Percentiles rank a stretch among this genome's conserved stretches.
These are phyloP conservation scores for Limenitis camilla DNA, from an alignment of 2,888 invertebrate genomes.

Conservation along the genomic window DNA sequence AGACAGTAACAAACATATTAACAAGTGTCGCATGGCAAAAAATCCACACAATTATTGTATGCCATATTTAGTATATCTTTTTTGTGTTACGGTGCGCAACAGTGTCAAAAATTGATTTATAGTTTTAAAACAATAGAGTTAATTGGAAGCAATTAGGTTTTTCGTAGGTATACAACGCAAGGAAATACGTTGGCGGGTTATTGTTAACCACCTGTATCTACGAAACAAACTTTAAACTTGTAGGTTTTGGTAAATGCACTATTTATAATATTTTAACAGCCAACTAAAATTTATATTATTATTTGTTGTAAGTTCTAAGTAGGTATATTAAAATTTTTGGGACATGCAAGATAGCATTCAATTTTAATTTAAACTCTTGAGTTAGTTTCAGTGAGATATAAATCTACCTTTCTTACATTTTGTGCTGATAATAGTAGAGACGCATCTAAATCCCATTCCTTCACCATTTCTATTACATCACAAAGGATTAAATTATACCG, in stretches of 20 bases:
- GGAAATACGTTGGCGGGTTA: slow-evolving; percentile 20
- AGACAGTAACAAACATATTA: neutral
- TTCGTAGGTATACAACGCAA: slow-evolving; percentile 5
- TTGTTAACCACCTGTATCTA: neutral
- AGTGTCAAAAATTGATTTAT: slow-evolving; percentile 8
- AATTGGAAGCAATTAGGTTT: slow-evolving; percentile 41
- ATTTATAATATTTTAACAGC: neutral
- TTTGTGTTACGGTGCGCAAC: neutral
- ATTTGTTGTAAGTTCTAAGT: neutral
- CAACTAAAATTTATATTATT: neutral
- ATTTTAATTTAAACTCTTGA: neutral
- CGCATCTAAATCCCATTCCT: slow-evolving; percentile 7
- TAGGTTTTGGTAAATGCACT: neutral
- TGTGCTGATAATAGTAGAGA: slow-evolving; percentile 23
- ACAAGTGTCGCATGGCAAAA: neutral
- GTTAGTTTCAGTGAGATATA: slow-evolving; percentile 3
- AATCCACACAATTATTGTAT: neutral
- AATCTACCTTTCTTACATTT: slow-evolving; percentile 1
- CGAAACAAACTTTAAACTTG: neutral
- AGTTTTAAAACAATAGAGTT: slow-evolving; percentile 50
- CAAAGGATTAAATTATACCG: slow-evolving; percentile 8
- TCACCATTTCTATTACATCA: slow-evolving; percentile 13
- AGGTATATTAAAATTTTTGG: neutral
- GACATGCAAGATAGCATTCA: slow-evolving; percentile 1
- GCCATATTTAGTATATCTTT: neutral